These are phyloP conservation scores for Stomorhina lunata DNA, from an alignment of 2,888 invertebrate species.

Conservation along the genomic window DNA sequence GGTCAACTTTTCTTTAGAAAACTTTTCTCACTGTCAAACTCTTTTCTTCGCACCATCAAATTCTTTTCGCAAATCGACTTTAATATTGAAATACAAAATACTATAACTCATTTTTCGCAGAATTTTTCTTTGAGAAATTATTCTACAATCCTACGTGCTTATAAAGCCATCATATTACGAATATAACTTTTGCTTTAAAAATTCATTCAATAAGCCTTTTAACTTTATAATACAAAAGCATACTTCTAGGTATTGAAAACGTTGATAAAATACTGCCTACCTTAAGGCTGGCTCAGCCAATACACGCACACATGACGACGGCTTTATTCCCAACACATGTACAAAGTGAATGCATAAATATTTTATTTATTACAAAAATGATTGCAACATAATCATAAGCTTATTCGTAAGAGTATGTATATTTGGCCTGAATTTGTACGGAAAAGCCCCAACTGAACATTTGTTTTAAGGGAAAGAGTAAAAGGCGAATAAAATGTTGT, in stretches of 20 bases:
- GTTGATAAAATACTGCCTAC: conserved; percentile 51
- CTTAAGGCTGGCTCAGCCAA: conserved; percentile 24
- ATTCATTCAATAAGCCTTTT: conserved; percentile 11
- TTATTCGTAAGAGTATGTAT: neutral
- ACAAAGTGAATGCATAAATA: conserved; percentile 55
- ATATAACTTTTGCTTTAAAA: conserved; percentile 24
- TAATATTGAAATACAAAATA: no score
- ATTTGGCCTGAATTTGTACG: conserved; percentile 44
- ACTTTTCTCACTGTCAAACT: no score
- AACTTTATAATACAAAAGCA: conserved; percentile 21
- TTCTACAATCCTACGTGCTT: neutral
- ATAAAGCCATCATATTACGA: no score
- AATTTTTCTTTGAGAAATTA: no score
- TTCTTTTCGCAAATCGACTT: no score
- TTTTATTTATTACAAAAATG: conserved; percentile 54
- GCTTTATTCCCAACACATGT: conserved; percentile 17
- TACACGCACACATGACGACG: neutral
- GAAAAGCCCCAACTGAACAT: neutral
- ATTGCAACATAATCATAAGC: conserved; percentile 49
- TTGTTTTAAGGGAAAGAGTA: neutral
- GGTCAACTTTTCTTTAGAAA: no score
- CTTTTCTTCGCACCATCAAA: no score
- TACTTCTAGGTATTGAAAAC: conserved; percentile 26
- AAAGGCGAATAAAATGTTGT: conserved; percentile 10
- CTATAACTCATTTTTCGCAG: no score